These are phyloP conservation scores for Jacana jacana DNA, from an alignment of 2,113 vertebrate genomes.

Conservation along the genomic window DNA sequence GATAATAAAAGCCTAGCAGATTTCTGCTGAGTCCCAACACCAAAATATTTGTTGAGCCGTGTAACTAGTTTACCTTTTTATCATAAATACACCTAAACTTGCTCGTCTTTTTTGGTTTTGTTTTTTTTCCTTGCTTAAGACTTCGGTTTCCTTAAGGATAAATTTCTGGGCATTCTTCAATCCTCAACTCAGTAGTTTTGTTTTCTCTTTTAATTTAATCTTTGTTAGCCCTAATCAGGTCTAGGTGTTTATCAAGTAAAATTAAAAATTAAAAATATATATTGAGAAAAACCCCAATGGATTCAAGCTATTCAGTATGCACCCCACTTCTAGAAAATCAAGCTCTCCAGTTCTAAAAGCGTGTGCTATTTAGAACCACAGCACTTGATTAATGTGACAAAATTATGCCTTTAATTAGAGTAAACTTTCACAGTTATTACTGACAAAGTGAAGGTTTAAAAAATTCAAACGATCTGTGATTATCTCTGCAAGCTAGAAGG, in stretches of 20 bases:
- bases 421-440: conserved; percentile 32
- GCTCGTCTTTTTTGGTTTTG: not conserved
- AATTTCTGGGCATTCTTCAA: not conserved
- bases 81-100: not conserved
- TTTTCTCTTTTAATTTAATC: not conserved
- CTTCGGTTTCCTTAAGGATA: not conserved
- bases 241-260: not conserved
- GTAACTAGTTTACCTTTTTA: not conserved
- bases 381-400: conserved; percentile 45
- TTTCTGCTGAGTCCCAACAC: not conserved
- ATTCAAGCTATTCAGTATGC: conserved; percentile 49
- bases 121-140: not conserved
- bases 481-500: not conserved
- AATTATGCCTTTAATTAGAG: conserved; percentile 39
- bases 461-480: not conserved
- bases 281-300: not conserved
- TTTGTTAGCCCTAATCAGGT: not conserved
- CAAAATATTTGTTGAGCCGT: not conserved
- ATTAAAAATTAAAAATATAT: not conserved
- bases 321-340: conserved; percentile 39
- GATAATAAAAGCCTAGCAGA: not conserved
- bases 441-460: conserved; percentile 1
- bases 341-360: conserved; percentile 22
- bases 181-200: not conserved
- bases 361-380: not conserved